phyloP scores from a whole-genome alignment of 2,113 vertebrate genomes.

The Hucho hucho region DNA sequence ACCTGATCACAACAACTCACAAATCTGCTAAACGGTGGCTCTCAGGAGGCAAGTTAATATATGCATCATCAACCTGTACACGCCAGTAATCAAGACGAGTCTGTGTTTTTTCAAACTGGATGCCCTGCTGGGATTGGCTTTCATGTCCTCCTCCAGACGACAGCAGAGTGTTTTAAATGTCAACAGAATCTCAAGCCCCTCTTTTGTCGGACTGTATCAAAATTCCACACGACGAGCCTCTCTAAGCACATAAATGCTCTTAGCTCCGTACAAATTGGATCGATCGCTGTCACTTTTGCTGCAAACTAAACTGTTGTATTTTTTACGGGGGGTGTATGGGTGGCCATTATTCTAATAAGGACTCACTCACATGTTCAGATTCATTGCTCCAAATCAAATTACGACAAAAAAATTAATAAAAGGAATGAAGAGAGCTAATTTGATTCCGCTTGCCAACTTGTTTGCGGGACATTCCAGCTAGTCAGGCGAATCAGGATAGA shows the following conservation, averaged over 20 bases:
- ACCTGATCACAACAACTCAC: slow-evolving; percentile 22
- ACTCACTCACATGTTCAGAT: slow-evolving; percentile 11
- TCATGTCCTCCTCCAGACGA: slow-evolving; percentile 47
- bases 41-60: slow-evolving; percentile 43
- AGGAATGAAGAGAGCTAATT: slow-evolving; percentile 26
- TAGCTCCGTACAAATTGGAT: slow-evolving; percentile 41
- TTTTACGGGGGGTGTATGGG: background rate
- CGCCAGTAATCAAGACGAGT: slow-evolving; percentile 45
- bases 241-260: slow-evolving; percentile 39
- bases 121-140: slow-evolving; percentile 44
- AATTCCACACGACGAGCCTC: slow-evolving; percentile 21
- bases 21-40: slow-evolving; percentile 38
- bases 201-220: slow-evolving; percentile 36
- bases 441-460: slow-evolving; percentile 16
- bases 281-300: slow-evolving; percentile 33
- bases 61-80: slow-evolving; percentile 24
- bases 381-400: slow-evolving; percentile 30
- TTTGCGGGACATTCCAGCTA: slow-evolving; percentile 15
- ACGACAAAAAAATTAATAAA: slow-evolving; percentile 6
- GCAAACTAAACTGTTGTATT: slow-evolving; percentile 13
- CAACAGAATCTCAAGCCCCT: slow-evolving; percentile 35
- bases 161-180: slow-evolving; percentile 54
- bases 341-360: slow-evolving; percentile 45
- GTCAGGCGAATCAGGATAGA: slow-evolving; percentile 18
- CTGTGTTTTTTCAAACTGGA: slow-evolving; percentile 36